Conservation (phyloP, 53 echinoderm and acorn worm species). For the Echinometra lucunter region DNA sequence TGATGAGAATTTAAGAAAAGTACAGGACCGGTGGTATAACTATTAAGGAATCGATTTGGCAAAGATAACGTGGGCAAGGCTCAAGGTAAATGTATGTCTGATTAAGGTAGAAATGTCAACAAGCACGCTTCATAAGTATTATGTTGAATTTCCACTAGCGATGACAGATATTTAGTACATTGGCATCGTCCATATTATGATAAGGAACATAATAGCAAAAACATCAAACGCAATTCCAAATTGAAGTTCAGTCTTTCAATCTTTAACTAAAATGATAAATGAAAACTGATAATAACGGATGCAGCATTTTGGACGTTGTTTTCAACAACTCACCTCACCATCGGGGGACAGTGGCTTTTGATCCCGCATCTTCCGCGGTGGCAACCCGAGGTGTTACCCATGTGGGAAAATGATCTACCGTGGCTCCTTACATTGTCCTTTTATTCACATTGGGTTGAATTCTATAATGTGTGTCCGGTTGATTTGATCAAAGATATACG, state of each 20-base stretch:
- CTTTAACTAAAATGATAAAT: background rate
- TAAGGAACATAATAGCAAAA: background rate
- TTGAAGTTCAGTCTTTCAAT: background rate
- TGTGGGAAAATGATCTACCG: background rate
- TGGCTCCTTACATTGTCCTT: background rate
- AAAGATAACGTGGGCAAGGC: no score
- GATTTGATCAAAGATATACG: background rate
- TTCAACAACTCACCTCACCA: background rate
- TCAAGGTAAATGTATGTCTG: no score
- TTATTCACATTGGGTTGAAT: background rate
- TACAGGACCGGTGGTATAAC: no score
- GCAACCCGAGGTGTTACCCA: slow-evolving; percentile 7
- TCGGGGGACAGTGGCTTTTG: slow-evolving; percentile 38
- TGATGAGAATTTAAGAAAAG: no score
- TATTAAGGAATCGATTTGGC: no score
- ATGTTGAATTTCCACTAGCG: no score
- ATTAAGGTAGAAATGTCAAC: no score
- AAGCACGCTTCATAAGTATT: no score
- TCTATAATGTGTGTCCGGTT: background rate
- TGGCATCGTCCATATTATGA: no score
- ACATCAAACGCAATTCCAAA: background rate
- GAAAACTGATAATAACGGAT: background rate
- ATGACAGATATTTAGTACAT: no score
- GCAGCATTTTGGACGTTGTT: background rate
- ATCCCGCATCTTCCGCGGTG: slow-evolving; percentile 27